Percentiles rank a stretch among this genome's conserved stretches.
phyloP scores from a whole-genome alignment of 1,140 invertebrate genomes.

The Tetramorium parvispinum region DNA sequence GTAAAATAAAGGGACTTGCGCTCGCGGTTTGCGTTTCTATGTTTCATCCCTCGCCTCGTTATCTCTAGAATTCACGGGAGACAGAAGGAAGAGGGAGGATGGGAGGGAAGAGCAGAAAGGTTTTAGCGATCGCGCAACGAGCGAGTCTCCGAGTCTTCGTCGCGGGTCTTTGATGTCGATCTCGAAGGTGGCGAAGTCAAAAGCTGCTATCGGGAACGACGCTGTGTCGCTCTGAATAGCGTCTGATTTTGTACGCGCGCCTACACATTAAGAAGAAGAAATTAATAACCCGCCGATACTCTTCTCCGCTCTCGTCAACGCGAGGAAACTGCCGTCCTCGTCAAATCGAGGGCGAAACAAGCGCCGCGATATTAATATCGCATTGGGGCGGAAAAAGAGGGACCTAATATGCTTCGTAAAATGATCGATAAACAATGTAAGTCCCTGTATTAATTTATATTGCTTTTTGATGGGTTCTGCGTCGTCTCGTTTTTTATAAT shows the following conservation, averaged over 20 bases:
- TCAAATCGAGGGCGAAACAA: not conserved
- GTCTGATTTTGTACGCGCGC: slow-evolving; percentile 73
- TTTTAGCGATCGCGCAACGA: slow-evolving; percentile 57
- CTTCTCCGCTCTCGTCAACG: not conserved
- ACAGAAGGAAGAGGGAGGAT: slow-evolving; percentile 9
- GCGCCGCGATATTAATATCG: not conserved
- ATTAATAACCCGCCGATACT: slow-evolving; percentile 68
- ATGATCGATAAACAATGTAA: not conserved
- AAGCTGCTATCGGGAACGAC: slow-evolving; percentile 61
- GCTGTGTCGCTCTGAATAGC: slow-evolving; percentile 71
- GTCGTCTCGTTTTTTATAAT: not conserved
- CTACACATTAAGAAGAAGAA: slow-evolving; percentile 49
- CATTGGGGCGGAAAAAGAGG: not conserved
- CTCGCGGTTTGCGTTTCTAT: not conserved
- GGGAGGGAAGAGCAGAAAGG: slow-evolving; percentile 13
- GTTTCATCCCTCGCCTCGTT: slow-evolving; percentile 22
- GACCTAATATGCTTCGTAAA: not conserved
- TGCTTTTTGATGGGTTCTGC: not conserved
- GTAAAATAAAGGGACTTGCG: slow-evolving; percentile 22
- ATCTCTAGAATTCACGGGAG: slow-evolving; percentile 21
- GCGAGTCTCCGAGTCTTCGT: not conserved
- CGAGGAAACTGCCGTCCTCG: not conserved
- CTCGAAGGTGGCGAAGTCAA: slow-evolving; percentile 59
- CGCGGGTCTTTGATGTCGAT: slow-evolving; percentile 64
- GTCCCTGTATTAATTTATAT: not conserved